Base-by-base conservation (phyloP, 2,888 invertebrate species). In the Leucoma salicis region DNA sequence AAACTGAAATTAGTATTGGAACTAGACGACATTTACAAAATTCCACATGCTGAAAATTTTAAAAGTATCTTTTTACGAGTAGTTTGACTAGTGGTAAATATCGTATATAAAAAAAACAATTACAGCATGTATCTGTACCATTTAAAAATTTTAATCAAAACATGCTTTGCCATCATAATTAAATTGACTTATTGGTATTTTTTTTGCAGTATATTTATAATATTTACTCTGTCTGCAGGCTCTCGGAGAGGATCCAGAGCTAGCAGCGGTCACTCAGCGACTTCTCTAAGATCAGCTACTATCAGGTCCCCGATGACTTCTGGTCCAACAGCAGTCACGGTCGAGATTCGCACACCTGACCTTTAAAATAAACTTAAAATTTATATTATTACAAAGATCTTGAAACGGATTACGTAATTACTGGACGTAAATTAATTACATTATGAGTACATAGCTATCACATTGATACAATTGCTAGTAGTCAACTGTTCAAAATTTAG, bases 181-280 rank as follows among this genome's bases (percentile, higher is more conserved):
- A 4, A n/a, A 14, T 14, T n/a, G n/a, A n/a, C 5, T 18, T 4
- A 18, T 18, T n/a, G 7, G 18, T 18, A 25, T 25, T 25, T 10
- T 25, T 10, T 25, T 10, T 10, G 10, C n/a, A 3, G n/a, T n/a
- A 25, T 25, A 10, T 25, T 3, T 29, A 5, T 13, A 11, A 11
- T 3, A 13, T 13, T 29, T 12, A 13, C n/a, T 42, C 29, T 50
- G 7, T 11, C 54, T 78, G 10, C 75, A 89, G 89, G 89, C n/a
- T 85, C 87, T 57, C 91, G 94, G 52, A 92, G 95, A 48, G 95
- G 94, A 48, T 95, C 95, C 49, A 92, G 93, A 71, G 93, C 93
- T 35, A 94, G 94, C 78, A 95, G 95, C 73, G 95, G 93, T 61
- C 93, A 94, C 41, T 95, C 95, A n/a, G 94, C 92, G 36, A 91